Conservation (phyloP, 1,140 invertebrate species). For the Anadara kagoshimensis region DNA sequence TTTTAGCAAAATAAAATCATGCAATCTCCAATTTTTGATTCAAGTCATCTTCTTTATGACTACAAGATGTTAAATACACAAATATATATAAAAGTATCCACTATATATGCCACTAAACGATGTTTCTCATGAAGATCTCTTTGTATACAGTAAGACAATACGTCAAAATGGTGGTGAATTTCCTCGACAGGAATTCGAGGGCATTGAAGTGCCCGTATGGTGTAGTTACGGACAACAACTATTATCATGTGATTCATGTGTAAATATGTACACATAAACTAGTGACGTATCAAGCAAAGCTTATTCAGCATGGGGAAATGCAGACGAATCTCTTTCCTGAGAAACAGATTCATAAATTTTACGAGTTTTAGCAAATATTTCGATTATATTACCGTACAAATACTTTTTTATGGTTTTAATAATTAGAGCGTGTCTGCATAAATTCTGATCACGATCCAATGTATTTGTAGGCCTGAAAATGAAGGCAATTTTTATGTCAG, state of each 20-base stretch:
- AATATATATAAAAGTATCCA: constrained; percentile 9
- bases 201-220: constrained; percentile 66
- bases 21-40: constrained; percentile 21
- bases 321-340: too few species aligned
- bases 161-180: constrained; percentile 59
- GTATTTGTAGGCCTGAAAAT: too few species aligned
- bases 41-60: not conserved
- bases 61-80: not conserved
- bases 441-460: too few species aligned
- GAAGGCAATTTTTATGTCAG: too few species aligned
- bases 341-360: too few species aligned
- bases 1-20: constrained; percentile 2
- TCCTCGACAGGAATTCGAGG: constrained; percentile 64
- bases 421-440: too few species aligned
- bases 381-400: too few species aligned
- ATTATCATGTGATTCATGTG: constrained; percentile 52
- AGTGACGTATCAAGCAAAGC: constrained; percentile 23
- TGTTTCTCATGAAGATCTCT: not conserved
- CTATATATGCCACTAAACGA: constrained; percentile 3
- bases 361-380: too few species aligned
- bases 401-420: too few species aligned
- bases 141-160: constrained; percentile 4
- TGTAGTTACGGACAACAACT: constrained; percentile 71
- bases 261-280: constrained; percentile 32
- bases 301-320: not conserved